Conservation (phyloP, 2,888 invertebrate genomes). For the Congeria kusceri region DNA sequence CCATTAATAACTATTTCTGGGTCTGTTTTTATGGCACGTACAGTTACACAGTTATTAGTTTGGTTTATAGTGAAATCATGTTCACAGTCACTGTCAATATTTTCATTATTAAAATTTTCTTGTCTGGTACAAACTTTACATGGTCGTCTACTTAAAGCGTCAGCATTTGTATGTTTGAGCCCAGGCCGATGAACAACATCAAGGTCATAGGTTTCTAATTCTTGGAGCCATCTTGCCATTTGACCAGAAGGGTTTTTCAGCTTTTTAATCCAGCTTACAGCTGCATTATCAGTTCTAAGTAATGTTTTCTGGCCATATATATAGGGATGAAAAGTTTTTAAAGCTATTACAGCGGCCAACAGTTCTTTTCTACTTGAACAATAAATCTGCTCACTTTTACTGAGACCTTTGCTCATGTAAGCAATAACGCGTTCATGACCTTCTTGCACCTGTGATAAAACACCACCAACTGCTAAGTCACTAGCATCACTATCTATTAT, state of each 20-base stretch:
- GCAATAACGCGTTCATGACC: slow-evolving; percentile 12
- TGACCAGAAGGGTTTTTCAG: too few species aligned
- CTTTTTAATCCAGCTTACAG: too few species aligned
- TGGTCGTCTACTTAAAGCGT: slow-evolving; percentile 20
- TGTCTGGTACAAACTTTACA: slow-evolving; percentile 25
- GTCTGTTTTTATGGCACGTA: not conserved
- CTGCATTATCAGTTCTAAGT: too few species aligned
- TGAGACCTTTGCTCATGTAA: slow-evolving; percentile 11
- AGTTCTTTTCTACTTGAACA: too few species aligned
- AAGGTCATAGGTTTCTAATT: slow-evolving; percentile 23
- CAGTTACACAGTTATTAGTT: not conserved
- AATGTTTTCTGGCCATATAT: too few species aligned
- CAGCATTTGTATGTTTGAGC: slow-evolving; percentile 22
- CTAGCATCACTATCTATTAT: too few species aligned
- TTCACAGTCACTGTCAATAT: not conserved
- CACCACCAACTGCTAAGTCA: slow-evolving; percentile 12
- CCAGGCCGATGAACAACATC: slow-evolving; percentile 11
- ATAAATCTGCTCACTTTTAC: slow-evolving; percentile 23
- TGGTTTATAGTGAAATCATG: not conserved
- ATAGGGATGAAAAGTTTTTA: too few species aligned
- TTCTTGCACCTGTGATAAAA: slow-evolving; percentile 25
- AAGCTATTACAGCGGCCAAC: too few species aligned
- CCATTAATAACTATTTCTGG: slow-evolving; percentile 8
- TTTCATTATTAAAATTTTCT: not conserved
- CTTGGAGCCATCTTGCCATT: slow-evolving; percentile 36